phyloP scores from a whole-genome alignment of 1,140 invertebrate genomes.

The Monomorium pharaonis region DNA sequence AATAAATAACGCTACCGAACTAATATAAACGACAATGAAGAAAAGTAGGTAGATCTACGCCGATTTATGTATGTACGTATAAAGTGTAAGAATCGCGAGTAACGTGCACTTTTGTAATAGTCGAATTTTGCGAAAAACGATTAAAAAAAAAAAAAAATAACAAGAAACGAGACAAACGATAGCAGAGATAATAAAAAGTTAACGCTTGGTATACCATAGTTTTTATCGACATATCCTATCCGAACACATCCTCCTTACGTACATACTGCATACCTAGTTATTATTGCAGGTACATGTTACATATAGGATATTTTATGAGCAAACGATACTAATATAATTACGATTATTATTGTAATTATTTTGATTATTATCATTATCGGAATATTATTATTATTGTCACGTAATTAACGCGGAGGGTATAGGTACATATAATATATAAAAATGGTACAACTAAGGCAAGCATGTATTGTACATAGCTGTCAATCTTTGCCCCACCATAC shows the following conservation, averaged over 20 bases:
- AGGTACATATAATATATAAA: slow-evolving; percentile 81
- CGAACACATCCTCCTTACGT: slow-evolving; percentile 83
- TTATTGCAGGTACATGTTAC: slow-evolving; percentile 73
- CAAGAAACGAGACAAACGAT: slow-evolving; percentile 66
- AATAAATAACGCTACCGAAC: slow-evolving; percentile 69
- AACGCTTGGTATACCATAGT: slow-evolving; percentile 81
- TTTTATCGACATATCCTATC: slow-evolving; percentile 85
- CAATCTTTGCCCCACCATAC: slow-evolving; percentile 78
- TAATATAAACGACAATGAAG: slow-evolving; percentile 77
- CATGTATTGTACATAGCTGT: slow-evolving; percentile 85
- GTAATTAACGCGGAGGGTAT: slow-evolving; percentile 75
- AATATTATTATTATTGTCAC: slow-evolving; percentile 69
- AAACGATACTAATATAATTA: slow-evolving; percentile 77
- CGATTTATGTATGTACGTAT: slow-evolving; percentile 77
- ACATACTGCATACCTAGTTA: slow-evolving; percentile 81
- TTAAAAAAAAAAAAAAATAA: slow-evolving; percentile 61
- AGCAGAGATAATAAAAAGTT: slow-evolving; percentile 69
- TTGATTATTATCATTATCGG: slow-evolving; percentile 51
- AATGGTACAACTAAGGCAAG: slow-evolving; percentile 84
- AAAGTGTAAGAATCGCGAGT: slow-evolving; percentile 67
- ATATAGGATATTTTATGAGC: slow-evolving; percentile 83
- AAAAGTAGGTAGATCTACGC: slow-evolving; percentile 76
- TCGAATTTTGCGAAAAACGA: slow-evolving; percentile 68
- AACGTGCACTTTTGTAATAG: slow-evolving; percentile 78
- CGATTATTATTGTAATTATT: slow-evolving; percentile 56